phyloP scores from a whole-genome alignment of 2,113 vertebrate genomes.

The Suncus etruscus region DNA sequence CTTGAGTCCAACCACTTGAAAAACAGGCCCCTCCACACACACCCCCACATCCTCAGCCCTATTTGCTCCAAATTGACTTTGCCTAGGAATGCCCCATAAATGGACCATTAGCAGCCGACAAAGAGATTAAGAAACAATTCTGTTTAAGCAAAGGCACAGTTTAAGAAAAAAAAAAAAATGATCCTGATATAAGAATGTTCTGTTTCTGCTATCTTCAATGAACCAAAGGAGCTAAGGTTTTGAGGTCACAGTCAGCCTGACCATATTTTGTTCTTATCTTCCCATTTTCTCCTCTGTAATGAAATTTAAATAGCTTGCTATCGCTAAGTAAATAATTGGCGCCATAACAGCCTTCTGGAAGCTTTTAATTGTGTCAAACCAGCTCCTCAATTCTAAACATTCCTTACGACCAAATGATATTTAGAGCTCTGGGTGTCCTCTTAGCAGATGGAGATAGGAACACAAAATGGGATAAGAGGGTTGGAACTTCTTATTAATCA shows the following conservation, averaged over 20 bases:
- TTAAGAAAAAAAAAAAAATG: slow-evolving; percentile 72
- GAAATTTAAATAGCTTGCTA: slow-evolving; percentile 81
- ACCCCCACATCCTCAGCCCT: not conserved
- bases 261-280: slow-evolving; percentile 81
- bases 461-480: slow-evolving; percentile 60
- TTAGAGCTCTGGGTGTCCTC: slow-evolving; percentile 71
- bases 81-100: slow-evolving; percentile 60
- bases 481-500: slow-evolving; percentile 57
- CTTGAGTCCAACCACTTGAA: not conserved
- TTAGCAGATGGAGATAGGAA: slow-evolving; percentile 66
- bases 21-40: not conserved
- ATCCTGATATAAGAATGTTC: slow-evolving; percentile 54
- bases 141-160: slow-evolving; percentile 62
- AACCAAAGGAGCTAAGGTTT: slow-evolving; percentile 70
- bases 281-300: slow-evolving; percentile 73
- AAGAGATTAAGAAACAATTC: slow-evolving; percentile 76
- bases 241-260: slow-evolving; percentile 75
- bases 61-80: slow-evolving; percentile 30
- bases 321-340: slow-evolving; percentile 78
- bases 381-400: slow-evolving; percentile 77
- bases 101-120: slow-evolving; percentile 68
- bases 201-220: slow-evolving; percentile 66
- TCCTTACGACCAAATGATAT: slow-evolving; percentile 63
- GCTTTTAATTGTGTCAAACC: slow-evolving; percentile 80
- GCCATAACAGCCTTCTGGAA: slow-evolving; percentile 77